Evolutionary conservation across 2,113 vertebrate genomes (phyloP), one percentile per base, ranked within the genome.

Genomic region (Melanostigma gelatinosum): DNA sequence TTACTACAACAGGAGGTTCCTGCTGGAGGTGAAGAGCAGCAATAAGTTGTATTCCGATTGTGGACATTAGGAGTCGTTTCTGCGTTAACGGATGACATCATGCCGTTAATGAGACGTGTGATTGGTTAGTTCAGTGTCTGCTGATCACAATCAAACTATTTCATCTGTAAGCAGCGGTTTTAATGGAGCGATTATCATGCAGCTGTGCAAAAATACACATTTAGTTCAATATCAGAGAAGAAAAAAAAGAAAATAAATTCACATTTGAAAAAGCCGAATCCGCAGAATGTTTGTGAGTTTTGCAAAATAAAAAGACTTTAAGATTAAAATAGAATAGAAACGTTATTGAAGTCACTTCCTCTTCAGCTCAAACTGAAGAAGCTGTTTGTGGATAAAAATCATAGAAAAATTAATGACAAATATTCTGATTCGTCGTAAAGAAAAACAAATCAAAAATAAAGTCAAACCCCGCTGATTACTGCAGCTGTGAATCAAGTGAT

Each of bases 111-210:
- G 24, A 6, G 13, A 62, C 68, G 27, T 69, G 85, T 69, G 52
- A 67, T 87, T 77, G 57, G 42, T 90, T 78, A 70, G 50, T 85
- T 69, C 4, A 18, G 9, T 0, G 55, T 66, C 13, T 46, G 54
- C 38, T 46, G 7, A 34, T 36, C 9, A 4, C 46, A 18, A 78
- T 80, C 20, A 48, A 1, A 10, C 0, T 22, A 29, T 55, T 22
- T 54, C 29, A 36, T 2, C 3, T 52, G 42, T 15, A 69, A 27
- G 22, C 65, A 7, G 50, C 13, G 0, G 1, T 55, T 77, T 22
- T 15, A 5, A 54, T 9, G 27, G 20, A n/a, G 16, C 3, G 10
- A 46, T 64, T 1, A 64, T 52, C 11, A 65, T 22, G 3, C 20
- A 10, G 20, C 6, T 12, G 29, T 18, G 8, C 29, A 38, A 9